These are phyloP conservation scores for Drosophila novamexicana DNA, from an alignment of 1,140 invertebrate species.

Conservation along the genomic window DNA sequence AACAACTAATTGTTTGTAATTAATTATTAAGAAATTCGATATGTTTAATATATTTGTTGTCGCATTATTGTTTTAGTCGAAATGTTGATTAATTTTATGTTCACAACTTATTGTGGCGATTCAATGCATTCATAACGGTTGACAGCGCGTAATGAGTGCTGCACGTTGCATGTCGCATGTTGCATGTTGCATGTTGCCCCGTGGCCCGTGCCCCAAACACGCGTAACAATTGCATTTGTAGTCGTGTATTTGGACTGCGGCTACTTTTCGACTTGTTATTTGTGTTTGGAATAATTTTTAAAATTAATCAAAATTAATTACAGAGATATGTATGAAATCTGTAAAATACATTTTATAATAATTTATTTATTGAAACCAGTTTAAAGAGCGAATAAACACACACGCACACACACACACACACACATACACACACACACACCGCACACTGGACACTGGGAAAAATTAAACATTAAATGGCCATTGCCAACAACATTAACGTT, in stretches of 20 bases:
- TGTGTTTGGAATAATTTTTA: slow-evolving; percentile 83
- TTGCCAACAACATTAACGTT: slow-evolving; percentile 78
- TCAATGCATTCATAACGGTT: slow-evolving; percentile 64
- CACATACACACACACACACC: slow-evolving; percentile 14
- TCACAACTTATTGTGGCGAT: slow-evolving; percentile 70
- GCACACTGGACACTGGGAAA: slow-evolving; percentile 38
- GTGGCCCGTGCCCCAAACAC: not conserved
- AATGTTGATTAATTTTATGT: slow-evolving; percentile 75
- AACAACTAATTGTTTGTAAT: not conserved
- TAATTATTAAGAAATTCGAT: no score
- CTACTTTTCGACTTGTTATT: slow-evolving; percentile 52
- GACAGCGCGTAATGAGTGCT: slow-evolving; percentile 61
- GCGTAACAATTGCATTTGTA: slow-evolving; percentile 19
- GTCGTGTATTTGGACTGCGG: slow-evolving; percentile 43
- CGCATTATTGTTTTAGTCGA: slow-evolving; percentile 37
- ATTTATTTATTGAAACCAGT: slow-evolving; percentile 81
- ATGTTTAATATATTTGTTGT: slow-evolving; percentile 8
- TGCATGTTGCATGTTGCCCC: not conserved
- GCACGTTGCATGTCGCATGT: not conserved
- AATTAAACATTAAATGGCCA: slow-evolving; percentile 82
- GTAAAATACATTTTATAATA: slow-evolving; percentile 83
- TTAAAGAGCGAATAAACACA: slow-evolving; percentile 55
- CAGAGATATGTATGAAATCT: slow-evolving; percentile 76
- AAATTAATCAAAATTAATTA: slow-evolving; percentile 84
- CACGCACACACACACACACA: slow-evolving; percentile 28